Conservation (phyloP, 2,797 vertebrate species). For the Chelidonichthys spinosus region DNA sequence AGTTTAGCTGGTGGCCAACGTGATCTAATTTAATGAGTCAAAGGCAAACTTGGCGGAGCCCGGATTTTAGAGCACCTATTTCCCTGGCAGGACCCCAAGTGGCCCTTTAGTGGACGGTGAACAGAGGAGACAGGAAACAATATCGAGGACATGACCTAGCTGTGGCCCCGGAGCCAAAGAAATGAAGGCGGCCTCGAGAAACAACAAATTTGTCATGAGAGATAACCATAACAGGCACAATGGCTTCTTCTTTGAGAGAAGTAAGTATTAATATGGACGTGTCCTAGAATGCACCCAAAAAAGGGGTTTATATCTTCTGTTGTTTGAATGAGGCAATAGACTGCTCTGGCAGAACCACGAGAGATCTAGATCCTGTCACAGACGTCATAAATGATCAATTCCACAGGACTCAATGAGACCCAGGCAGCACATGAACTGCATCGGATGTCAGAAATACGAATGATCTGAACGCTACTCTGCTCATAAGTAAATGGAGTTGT, state of each 20-base stretch:
- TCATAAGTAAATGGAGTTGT: constrained; percentile 33
- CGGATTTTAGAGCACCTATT: neutral
- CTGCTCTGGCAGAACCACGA: constrained; percentile 1
- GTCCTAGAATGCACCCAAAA: neutral
- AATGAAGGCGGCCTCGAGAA: neutral
- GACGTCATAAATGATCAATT: neutral
- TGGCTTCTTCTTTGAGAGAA: neutral
- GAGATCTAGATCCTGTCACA: neutral
- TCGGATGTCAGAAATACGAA: too few species aligned
- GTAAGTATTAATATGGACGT: neutral
- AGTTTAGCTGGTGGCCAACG: constrained; percentile 37
- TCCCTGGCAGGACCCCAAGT: neutral
- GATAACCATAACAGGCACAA: neutral
- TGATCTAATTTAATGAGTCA: constrained; percentile 13
- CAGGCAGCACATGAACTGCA: neutral
- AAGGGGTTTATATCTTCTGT: neutral
- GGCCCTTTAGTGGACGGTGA: neutral
- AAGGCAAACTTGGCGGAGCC: neutral
- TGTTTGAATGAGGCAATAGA: constrained; percentile 1
- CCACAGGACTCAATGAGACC: neutral
- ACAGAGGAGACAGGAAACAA: neutral
- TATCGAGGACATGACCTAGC: neutral
- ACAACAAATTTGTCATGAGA: neutral
- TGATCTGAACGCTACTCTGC: constrained; percentile 26
- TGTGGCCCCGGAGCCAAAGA: neutral